Percentiles rank a stretch among this genome's conserved stretches.
phyloP scores from a whole-genome alignment of 1,140 invertebrate species.

The Globodera ellingtonae region DNA sequence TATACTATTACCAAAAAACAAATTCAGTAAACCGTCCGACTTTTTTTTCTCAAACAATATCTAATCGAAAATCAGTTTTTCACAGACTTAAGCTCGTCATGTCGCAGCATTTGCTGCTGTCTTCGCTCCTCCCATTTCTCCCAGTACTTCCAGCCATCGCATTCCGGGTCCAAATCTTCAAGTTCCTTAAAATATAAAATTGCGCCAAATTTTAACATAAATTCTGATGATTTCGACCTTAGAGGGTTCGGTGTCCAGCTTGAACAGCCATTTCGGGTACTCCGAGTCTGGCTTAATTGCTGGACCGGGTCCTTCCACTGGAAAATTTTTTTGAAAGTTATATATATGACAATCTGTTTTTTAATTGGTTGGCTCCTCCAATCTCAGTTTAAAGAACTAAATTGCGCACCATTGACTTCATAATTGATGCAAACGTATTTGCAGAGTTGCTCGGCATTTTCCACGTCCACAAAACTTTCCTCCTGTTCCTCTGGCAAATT shows the following conservation, averaged over 20 bases:
- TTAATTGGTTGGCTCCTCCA: too few relatives aligned
- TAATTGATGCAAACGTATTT: too few relatives aligned
- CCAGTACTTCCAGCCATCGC: conserved; percentile 45
- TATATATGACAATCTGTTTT: too few relatives aligned
- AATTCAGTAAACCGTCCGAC: background rate
- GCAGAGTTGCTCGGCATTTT: too few relatives aligned
- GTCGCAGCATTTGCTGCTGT: conserved; percentile 26
- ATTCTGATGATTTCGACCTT: background rate
- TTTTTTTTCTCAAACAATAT: background rate
- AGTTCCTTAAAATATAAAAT: conserved; percentile 14
- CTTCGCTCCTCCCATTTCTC: conserved; percentile 31
- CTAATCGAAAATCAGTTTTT: conserved; percentile 17
- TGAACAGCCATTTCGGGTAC: conserved; percentile 44
- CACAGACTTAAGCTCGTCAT: conserved; percentile 29
- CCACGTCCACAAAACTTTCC: too few relatives aligned
- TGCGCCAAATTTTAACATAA: background rate
- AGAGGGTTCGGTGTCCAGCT: conserved; percentile 33
- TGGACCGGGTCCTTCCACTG: conserved; percentile 38
- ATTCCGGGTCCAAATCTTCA: conserved; percentile 46
- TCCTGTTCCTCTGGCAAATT: too few relatives aligned
- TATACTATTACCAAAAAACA: too few relatives aligned
- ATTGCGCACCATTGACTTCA: too few relatives aligned
- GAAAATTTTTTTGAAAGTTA: conserved; percentile 8
- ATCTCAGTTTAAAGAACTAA: too few relatives aligned
- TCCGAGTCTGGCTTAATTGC: conserved; percentile 38